Evolutionary conservation across 2,888 invertebrate species (phyloP).

Genomic region (Cetonia aurata): DNA sequence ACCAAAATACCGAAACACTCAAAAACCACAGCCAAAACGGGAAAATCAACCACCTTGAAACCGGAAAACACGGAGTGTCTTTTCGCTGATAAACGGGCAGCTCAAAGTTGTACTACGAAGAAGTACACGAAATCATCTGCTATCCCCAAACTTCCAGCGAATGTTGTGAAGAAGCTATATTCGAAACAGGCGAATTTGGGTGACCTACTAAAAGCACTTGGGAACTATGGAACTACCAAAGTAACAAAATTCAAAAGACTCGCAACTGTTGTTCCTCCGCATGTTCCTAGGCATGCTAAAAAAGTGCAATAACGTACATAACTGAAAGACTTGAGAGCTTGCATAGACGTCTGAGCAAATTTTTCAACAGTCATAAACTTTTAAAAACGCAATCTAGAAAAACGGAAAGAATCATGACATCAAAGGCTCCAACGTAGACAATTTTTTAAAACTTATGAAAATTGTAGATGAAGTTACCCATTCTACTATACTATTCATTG

Average conservation of each 20-base stretch:
- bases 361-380: neutral
- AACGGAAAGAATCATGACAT: too few relatives aligned
- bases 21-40: neutral
- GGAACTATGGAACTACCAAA: neutral
- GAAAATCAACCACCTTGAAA: neutral
- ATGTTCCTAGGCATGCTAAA: too few relatives aligned
- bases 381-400: neutral
- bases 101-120: neutral
- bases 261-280: neutral
- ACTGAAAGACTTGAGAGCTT: conserved; percentile 4
- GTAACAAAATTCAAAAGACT: neutral
- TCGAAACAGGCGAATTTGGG: conserved; percentile 9
- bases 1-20: conserved; percentile 1
- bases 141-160: neutral
- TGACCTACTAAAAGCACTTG: conserved; percentile 7
- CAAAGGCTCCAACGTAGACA: too few relatives aligned
- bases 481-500: too few relatives aligned
- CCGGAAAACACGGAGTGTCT: neutral
- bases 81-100: conserved; percentile 10
- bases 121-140: neutral
- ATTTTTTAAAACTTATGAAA: too few relatives aligned
- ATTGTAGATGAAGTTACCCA: too few relatives aligned
- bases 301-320: neutral
- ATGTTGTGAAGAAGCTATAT: neutral
- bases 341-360: conserved; percentile 7